These are phyloP conservation scores for Cantharis flavilabris DNA, from an alignment of 2,888 invertebrate genomes.

Conservation along the genomic window DNA sequence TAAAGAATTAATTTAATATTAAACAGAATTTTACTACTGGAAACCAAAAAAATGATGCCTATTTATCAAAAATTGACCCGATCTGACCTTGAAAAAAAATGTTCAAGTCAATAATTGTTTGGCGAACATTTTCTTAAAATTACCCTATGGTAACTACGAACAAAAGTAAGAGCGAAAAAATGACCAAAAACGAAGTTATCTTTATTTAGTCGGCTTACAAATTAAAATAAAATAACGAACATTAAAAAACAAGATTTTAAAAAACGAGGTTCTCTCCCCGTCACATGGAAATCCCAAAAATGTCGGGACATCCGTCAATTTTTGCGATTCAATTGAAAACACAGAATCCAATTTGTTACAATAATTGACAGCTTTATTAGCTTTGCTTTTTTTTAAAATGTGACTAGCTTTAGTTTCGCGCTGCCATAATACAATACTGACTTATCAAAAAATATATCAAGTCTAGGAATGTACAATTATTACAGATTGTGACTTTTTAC, in stretches of 20 bases:
- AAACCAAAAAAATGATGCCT: no score
- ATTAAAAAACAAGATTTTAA: neutral
- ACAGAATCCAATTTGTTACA: neutral
- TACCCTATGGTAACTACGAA: neutral
- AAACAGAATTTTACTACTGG: no score
- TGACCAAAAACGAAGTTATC: neutral
- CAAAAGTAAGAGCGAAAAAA: neutral
- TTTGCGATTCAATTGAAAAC: neutral
- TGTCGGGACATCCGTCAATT: neutral
- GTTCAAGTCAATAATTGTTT: neutral
- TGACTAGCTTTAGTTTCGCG: neutral
- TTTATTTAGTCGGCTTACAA: neutral
- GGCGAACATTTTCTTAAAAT: neutral
- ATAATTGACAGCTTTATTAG: neutral
- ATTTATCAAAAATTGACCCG: no score
- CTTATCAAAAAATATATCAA: neutral
- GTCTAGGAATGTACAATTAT: neutral
- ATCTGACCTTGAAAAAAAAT: no score
- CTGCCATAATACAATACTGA: neutral
- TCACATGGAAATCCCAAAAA: neutral
- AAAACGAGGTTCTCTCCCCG: neutral
- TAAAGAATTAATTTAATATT: no score
- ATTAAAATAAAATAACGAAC: neutral
- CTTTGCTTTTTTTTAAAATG: neutral
- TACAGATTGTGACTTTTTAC: neutral